Evolutionary conservation across 2,113 vertebrate species (phyloP).

Genomic region (Nothoprocta perdicaria): DNA sequence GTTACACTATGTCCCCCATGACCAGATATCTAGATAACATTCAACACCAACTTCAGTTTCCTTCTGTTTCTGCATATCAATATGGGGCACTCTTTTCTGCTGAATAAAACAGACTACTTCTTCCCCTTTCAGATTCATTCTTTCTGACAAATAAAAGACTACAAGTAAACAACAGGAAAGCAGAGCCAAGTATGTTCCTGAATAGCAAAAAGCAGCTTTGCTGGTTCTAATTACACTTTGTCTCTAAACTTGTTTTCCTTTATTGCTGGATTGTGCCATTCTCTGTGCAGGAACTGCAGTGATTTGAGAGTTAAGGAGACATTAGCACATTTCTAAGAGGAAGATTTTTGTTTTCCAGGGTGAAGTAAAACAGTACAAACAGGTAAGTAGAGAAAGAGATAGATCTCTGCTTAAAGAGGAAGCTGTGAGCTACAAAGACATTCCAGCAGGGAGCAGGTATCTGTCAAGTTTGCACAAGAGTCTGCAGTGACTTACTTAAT

Average conservation of each 20-base stretch:
- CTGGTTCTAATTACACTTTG: neutral
- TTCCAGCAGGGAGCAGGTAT: neutral
- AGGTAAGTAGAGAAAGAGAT: neutral
- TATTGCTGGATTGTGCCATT: neutral
- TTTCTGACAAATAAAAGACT: neutral
- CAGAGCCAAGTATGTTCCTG: neutral
- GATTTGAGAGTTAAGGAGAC: neutral
- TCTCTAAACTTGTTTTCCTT: constrained; percentile 8
- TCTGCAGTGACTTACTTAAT: neutral
- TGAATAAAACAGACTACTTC: neutral
- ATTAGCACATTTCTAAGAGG: neutral
- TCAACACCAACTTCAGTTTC: neutral
- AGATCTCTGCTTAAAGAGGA: neutral
- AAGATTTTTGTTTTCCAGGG: neutral
- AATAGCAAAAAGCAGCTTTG: constrained; percentile 2
- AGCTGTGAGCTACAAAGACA: neutral
- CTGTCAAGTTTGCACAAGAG: neutral
- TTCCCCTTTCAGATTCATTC: neutral
- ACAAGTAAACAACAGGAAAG: neutral
- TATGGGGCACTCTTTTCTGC: no score
- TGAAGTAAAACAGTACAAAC: neutral
- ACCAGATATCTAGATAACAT: neutral
- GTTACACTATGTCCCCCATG: neutral
- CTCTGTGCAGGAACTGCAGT: neutral
- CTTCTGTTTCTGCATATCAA: neutral